Evolutionary conservation across 2,888 invertebrate species (phyloP).

Genomic region (Machimus atricapillus): DNA sequence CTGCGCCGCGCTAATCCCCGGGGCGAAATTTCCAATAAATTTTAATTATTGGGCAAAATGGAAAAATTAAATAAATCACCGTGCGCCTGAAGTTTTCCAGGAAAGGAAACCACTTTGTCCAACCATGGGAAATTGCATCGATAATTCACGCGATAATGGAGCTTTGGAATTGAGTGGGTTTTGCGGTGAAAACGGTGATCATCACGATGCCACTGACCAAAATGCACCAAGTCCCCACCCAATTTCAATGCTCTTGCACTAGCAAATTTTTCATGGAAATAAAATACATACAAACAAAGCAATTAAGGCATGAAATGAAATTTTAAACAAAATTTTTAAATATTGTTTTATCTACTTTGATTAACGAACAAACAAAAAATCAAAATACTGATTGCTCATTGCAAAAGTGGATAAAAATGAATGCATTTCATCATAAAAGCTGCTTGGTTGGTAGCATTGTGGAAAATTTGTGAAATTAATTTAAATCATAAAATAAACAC

Average conservation of each 20-base stretch:
- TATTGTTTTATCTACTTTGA: not conserved
- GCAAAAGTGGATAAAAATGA: not conserved
- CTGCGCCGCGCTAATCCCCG: not conserved
- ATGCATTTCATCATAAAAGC: not conserved
- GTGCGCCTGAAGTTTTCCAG: not conserved
- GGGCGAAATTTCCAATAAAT: conserved; percentile 40
- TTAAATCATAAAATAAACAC: not conserved
- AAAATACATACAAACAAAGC: not conserved
- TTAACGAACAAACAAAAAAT: not conserved
- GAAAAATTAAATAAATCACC: conserved; percentile 36
- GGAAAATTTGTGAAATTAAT: not conserved
- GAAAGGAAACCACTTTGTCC: not conserved
- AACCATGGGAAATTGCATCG: not conserved
- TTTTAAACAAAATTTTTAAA: not conserved
- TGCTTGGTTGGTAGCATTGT: not conserved
- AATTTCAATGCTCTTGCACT: not conserved
- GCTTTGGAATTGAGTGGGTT: not conserved
- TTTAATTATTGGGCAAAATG: conserved; percentile 41
- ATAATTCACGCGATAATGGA: conserved; percentile 6
- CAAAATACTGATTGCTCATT: not conserved
- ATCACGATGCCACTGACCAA: not conserved
- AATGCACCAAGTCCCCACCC: not conserved
- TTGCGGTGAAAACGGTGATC: not conserved
- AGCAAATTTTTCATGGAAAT: not conserved
- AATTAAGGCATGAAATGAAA: not conserved